A percentile compares a stretch with the other conserved stretches of the same genome.
phyloP scores from a whole-genome alignment of 64 coral and sea anemone species.

The Acropora yongei region DNA sequence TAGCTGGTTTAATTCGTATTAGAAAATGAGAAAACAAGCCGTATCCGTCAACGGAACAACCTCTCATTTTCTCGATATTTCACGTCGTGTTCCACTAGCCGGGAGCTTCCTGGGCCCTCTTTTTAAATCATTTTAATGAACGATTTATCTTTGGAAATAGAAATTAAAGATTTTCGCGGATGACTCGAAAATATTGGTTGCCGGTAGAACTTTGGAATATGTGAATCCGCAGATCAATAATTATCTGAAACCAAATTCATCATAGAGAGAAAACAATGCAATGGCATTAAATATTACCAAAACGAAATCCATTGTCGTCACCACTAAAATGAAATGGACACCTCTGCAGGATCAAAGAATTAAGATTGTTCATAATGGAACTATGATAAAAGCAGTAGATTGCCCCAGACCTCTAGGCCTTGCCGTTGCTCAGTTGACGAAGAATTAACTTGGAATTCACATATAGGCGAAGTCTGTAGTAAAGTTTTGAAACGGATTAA shows the following conservation, averaged over 20 bases:
- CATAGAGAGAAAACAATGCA: background rate
- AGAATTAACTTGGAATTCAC: background rate
- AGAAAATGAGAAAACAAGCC: background rate
- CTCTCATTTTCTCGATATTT: too few relatives aligned
- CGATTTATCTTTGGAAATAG: too few relatives aligned
- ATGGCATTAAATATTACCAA: background rate
- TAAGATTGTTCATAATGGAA: background rate
- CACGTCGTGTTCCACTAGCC: too few relatives aligned
- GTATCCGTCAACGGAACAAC: too few relatives aligned
- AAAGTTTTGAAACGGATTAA: background rate
- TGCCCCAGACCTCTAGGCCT: too few relatives aligned
- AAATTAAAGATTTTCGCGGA: background rate
- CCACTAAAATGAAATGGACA: background rate
- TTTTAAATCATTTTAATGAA: too few relatives aligned
- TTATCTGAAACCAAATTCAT: background rate
- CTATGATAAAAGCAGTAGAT: background rate
- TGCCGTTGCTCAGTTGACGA: too few relatives aligned
- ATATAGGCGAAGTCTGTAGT: background rate
- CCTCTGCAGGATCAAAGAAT: background rate
- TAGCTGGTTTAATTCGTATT: too few relatives aligned
- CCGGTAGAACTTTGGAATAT: background rate
- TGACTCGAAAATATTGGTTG: background rate
- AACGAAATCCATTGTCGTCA: background rate
- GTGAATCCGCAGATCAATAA: background rate
- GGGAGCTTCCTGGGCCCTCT: background rate